Evolutionary conservation across 2,797 vertebrate genomes (phyloP).

Genomic region (Catostomus latipinnis): DNA sequence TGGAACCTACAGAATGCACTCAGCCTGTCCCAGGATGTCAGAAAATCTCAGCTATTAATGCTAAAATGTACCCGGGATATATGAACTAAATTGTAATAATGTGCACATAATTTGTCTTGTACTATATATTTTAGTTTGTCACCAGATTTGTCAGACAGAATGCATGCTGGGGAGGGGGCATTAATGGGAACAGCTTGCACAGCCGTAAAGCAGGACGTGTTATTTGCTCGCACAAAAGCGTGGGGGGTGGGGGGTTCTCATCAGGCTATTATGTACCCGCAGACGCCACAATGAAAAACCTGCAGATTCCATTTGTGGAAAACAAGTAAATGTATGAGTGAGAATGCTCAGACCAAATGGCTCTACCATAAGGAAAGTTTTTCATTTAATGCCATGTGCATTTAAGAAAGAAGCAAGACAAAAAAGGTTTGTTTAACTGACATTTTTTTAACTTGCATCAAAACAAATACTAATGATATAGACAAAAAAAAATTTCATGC

Average conservation of each 20-base stretch:
- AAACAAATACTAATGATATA: not conserved
- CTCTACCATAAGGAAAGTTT: constrained; percentile 19
- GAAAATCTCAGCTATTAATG: constrained; percentile 3
- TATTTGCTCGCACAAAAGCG: constrained; percentile 51
- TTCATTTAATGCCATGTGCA: not conserved
- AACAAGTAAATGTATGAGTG: constrained; percentile 27
- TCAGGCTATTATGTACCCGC: constrained; percentile 37
- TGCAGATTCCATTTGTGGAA: constrained; percentile 35
- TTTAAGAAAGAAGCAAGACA: not conserved
- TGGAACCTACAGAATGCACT: not conserved
- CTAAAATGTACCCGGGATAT: not conserved
- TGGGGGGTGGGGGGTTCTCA: constrained; percentile 25
- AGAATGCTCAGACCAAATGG: not conserved
- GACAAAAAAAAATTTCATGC: too few relatives aligned
- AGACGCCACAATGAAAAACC: constrained; percentile 44
- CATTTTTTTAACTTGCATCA: too few relatives aligned
- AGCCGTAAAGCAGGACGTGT: constrained; percentile 52
- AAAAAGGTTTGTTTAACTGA: not conserved
- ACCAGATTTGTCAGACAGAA: constrained; percentile 18
- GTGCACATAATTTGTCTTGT: not conserved
- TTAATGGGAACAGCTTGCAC: constrained; percentile 46
- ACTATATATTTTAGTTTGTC: not conserved
- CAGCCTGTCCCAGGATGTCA: not conserved
- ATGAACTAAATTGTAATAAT: not conserved
- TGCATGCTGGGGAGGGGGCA: constrained; percentile 4